Evolutionary conservation across 2,888 invertebrate genomes (phyloP), one percentile per base, ranked within the genome.

Genomic region (Adelphocoris suturalis): DNA sequence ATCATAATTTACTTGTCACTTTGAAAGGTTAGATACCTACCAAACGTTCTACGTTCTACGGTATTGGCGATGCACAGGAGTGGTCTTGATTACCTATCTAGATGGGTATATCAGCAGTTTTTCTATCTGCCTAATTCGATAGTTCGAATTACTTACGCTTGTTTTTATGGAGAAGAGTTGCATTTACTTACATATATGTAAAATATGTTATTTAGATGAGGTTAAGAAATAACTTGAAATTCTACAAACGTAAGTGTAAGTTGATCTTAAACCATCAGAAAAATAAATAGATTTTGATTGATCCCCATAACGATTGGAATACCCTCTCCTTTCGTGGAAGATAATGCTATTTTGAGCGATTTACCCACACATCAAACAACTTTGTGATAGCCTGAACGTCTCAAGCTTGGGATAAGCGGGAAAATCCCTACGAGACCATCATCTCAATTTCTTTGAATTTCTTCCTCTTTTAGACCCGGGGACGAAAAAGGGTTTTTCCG

Each of bases 401-500:
- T 52, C 52, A 3, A 11, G 57, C 57, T n/a, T 14, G 5, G n/a
- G 57, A 57, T 57, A 57, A 57, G n/a, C 2, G 16, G 57, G n/a
- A 57, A 57, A 57, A 57, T 57, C 57, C 57, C 57, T 57, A n/a
- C 19, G 57, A n/a, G 57, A 57, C 57, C 16, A 2, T n/a, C 57
- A 57, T 57, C 57, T 57, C n/a, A 57, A 57, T 57, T n/a, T 14
- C n/a, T n/a, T 57, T 57, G 16, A 57, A 57, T 57, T n/a, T n/a
- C n/a, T n/a, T n/a, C n/a, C n/a, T 37, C n/a, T n/a, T 57, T 57
- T 57, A n/a, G 16, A 57, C 57, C n/a, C 57, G 16, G n/a, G 37
- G 57, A 57, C n/a, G 7, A 57, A n/a, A 57, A 57, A 14, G 1
- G 57, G n/a, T 0, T 57, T 57, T 57, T 57, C 16, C 16, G 57